These are phyloP conservation scores for Lutraria rhynchaena DNA, from an alignment of 1,140 invertebrate species.

Conservation along the genomic window DNA sequence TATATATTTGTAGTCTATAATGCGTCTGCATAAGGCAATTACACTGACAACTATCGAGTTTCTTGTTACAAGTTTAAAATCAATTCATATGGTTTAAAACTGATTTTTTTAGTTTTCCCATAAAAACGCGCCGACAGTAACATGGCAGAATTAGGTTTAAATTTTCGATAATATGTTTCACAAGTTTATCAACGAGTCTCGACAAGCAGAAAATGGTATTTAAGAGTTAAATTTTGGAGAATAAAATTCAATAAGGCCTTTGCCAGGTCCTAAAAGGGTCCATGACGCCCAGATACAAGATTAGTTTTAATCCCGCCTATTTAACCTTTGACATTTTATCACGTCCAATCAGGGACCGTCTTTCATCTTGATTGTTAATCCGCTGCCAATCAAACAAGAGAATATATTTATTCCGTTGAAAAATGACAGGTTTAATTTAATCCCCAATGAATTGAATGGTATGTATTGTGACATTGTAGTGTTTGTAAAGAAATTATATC, in stretches of 20 bases:
- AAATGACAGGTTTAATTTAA: conserved; percentile 42
- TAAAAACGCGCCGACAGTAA: too few species aligned
- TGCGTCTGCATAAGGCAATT: too few species aligned
- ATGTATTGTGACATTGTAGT: conserved; percentile 22
- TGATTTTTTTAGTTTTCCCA: too few species aligned
- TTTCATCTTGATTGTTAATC: conserved; percentile 4
- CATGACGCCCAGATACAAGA: conserved; percentile 33
- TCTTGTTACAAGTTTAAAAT: too few species aligned
- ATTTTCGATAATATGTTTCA: too few species aligned
- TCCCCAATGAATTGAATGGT: not conserved
- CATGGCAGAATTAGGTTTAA: too few species aligned
- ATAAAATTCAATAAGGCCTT: not conserved
- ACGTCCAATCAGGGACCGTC: not conserved
- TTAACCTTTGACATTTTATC: not conserved
- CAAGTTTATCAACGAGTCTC: too few species aligned
- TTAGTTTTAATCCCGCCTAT: conserved; percentile 2
- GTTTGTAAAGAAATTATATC: conserved; percentile 32
- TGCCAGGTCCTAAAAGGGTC: conserved; percentile 23
- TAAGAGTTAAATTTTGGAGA: not conserved
- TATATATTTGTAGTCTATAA: too few species aligned
- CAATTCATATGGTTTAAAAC: too few species aligned
- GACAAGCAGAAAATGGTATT: too few species aligned
- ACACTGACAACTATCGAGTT: too few species aligned
- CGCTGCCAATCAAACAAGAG: conserved; percentile 35
- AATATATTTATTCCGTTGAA: conserved; percentile 29